phyloP scores from a whole-genome alignment of 2,797 vertebrate species.

The Sebastiscus tertius region DNA sequence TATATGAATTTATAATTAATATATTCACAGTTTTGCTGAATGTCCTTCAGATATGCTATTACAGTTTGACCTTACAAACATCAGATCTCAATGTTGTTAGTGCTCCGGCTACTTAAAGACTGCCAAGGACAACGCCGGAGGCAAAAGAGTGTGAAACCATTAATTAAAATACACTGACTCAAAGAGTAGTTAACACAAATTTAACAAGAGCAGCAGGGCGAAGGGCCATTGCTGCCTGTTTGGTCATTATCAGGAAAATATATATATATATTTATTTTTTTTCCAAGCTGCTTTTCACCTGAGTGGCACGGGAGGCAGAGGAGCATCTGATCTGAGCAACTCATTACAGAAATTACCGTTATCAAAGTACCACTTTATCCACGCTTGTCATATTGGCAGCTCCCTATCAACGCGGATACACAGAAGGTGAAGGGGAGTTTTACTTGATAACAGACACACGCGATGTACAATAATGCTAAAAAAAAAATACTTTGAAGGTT shows the following conservation, averaged over 20 bases:
- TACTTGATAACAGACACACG: not conserved
- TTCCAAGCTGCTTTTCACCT: constrained; percentile 24
- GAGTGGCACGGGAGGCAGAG: not conserved
- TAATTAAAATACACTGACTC: constrained; percentile 57
- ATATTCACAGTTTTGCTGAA: not conserved
- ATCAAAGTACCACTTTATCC: constrained; percentile 11
- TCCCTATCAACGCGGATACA: not conserved
- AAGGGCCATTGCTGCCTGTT: constrained; percentile 17
- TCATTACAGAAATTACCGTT: constrained; percentile 9
- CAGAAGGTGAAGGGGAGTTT: not conserved
- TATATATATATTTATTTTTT: not conserved
- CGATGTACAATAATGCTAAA: not conserved
- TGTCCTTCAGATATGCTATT: not conserved
- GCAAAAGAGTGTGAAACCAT: constrained; percentile 35
- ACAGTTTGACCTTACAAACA: not conserved
- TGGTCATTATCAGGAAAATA: constrained; percentile 19
- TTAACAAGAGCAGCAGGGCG: constrained; percentile 51
- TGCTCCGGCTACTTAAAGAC: not conserved
- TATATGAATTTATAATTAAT: not conserved
- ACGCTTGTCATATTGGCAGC: not conserved
- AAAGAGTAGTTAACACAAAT: constrained; percentile 50
- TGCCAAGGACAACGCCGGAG: constrained; percentile 32
- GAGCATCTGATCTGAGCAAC: constrained; percentile 19
- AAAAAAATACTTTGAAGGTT: constrained; percentile 16
- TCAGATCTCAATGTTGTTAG: not conserved